Percentiles rank a stretch among this genome's conserved stretches.
These are phyloP conservation scores for Apotomis turbidana DNA, from an alignment of 2,888 invertebrate genomes.

Conservation along the genomic window DNA sequence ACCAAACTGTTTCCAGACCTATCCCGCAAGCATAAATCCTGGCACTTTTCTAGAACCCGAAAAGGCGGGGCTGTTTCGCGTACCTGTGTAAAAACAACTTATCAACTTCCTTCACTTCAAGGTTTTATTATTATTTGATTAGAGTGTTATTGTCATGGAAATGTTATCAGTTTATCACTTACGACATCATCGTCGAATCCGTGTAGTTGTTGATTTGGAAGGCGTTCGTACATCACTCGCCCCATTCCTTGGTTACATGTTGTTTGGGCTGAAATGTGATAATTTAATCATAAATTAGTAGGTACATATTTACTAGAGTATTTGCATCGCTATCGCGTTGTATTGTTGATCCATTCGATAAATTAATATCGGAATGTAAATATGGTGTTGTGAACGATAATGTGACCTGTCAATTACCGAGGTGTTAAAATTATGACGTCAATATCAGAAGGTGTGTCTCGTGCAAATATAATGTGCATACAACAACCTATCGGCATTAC, in stretches of 20 bases:
- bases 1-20: conserved; percentile 92
- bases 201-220: conserved; percentile 95
- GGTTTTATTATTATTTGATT: conserved; percentile 5
- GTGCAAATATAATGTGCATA: not conserved
- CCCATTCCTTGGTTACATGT: conserved; percentile 96
- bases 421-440: conserved; percentile 23
- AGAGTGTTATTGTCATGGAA: conserved; percentile 11
- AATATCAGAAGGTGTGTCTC: conserved; percentile 23
- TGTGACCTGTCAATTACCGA: conserved; percentile 27
- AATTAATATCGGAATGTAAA: conserved; percentile 16
- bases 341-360: conserved; percentile 16
- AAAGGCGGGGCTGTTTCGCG: conserved; percentile 93
- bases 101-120: not conserved
- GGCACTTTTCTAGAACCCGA: conserved; percentile 94
- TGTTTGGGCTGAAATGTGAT: conserved; percentile 88
- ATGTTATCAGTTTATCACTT: conserved; percentile 55
- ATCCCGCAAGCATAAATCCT: conserved; percentile 92
- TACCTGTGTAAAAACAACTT: conserved; percentile 73
- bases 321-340: conserved; percentile 7
- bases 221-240: conserved; percentile 93
- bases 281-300: conserved; percentile 25
- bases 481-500: not conserved
- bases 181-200: conserved; percentile 95
- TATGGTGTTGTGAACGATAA: conserved; percentile 26
- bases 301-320: conserved; percentile 1